Evolutionary conservation across 2,797 vertebrate species (phyloP).

Genomic region (Nasua narica): DNA sequence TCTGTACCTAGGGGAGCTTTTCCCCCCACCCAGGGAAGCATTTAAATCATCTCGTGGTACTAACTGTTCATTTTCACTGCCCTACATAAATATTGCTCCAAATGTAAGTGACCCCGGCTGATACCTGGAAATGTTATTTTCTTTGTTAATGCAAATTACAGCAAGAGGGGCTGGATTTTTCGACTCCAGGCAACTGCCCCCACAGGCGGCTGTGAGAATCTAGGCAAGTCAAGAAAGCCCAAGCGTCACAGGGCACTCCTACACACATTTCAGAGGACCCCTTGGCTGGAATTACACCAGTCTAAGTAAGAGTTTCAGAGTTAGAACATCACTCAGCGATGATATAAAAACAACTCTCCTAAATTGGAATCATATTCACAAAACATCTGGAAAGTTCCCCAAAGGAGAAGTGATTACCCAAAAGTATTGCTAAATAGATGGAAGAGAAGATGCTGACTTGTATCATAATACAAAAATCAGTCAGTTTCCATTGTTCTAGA

Average conservation of each 20-base stretch:
- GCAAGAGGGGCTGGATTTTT: neutral
- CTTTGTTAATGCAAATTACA: slow-evolving; percentile 52
- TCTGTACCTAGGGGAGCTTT: neutral
- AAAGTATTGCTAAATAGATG: slow-evolving; percentile 69
- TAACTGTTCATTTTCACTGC: slow-evolving; percentile 31
- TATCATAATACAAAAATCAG: slow-evolving; percentile 58
- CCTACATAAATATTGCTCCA: slow-evolving; percentile 22
- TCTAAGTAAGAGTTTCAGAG: slow-evolving; percentile 36
- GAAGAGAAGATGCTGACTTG: slow-evolving; percentile 49
- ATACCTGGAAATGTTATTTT: slow-evolving; percentile 48
- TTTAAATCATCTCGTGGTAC: neutral
- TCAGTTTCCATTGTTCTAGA: slow-evolving; percentile 49
- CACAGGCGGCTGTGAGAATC: slow-evolving; percentile 2
- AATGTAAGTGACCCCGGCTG: neutral
- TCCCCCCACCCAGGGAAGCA: neutral
- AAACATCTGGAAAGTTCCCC: slow-evolving; percentile 66
- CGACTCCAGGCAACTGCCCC: neutral
- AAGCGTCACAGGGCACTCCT: slow-evolving; percentile 18
- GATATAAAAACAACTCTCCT: slow-evolving; percentile 64
- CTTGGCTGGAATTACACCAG: slow-evolving; percentile 31
- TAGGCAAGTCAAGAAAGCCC: slow-evolving; percentile 27
- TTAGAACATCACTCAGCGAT: slow-evolving; percentile 50
- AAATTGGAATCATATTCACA: slow-evolving; percentile 67
- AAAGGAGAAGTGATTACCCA: slow-evolving; percentile 58
- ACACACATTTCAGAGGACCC: slow-evolving; percentile 14